Evolutionary conservation across 2,888 invertebrate species (phyloP).

Genomic region (Hemistola chrysoprasaria): DNA sequence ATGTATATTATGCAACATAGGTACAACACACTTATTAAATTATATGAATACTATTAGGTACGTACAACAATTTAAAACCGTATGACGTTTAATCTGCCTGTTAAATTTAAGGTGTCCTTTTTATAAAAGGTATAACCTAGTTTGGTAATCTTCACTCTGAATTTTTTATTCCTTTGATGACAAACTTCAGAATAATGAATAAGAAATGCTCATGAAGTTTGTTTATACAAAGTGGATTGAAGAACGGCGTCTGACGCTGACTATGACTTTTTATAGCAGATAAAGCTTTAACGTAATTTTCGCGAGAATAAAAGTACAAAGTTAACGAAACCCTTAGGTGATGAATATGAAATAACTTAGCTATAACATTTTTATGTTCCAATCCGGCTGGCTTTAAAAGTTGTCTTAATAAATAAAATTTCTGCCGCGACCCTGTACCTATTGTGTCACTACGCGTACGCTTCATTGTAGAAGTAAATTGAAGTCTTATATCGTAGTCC

Average conservation of each 20-base stretch:
- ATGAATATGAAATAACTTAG: constrained; percentile 43
- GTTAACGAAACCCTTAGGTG: constrained; percentile 39
- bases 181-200: constrained; percentile 28
- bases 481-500: no score
- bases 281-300: constrained; percentile 44
- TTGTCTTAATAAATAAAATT: constrained; percentile 17
- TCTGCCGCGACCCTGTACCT: not conserved
- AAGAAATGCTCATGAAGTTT: constrained; percentile 31
- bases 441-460: no score
- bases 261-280: constrained; percentile 40
- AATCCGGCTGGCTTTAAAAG: constrained; percentile 27
- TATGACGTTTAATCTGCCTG: no score
- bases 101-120: not conserved
- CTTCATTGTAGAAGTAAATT: no score
- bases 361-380: constrained; percentile 38
- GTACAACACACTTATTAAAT: no score
- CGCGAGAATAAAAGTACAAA: constrained; percentile 40
- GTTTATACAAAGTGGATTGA: constrained; percentile 36
- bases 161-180: constrained; percentile 24
- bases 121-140: constrained; percentile 2
- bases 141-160: constrained; percentile 18
- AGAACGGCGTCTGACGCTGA: constrained; percentile 34
- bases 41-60: no score
- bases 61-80: no score
- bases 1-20: no score